Percentiles rank a stretch among this genome's conserved stretches.
phyloP scores from a whole-genome alignment of 2,113 vertebrate species.

The Syrmaticus mikado region DNA sequence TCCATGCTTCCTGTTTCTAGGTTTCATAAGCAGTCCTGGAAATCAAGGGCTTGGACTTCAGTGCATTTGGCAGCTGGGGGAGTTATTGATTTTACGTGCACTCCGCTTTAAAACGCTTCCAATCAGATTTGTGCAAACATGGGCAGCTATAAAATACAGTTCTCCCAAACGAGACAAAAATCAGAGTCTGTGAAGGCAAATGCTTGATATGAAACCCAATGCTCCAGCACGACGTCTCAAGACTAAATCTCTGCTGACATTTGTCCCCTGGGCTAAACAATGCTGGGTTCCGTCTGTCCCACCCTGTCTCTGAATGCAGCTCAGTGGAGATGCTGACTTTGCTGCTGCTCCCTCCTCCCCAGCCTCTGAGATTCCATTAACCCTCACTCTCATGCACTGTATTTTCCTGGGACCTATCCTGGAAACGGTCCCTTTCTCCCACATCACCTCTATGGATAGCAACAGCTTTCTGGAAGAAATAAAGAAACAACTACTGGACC shows the following conservation, averaged over 20 bases:
- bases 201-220: background rate
- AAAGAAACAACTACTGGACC: background rate
- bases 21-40: background rate
- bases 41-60: background rate
- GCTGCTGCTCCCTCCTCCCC: conserved; percentile 30
- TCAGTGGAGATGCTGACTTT: conserved; percentile 25
- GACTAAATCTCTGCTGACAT: conserved; percentile 46
- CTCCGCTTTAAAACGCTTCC: conserved; percentile 21
- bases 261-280: conserved; percentile 39
- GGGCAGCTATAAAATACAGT: background rate
- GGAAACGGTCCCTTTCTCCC: background rate
- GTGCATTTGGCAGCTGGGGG: background rate
- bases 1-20: background rate
- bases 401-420: background rate
- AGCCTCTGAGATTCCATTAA: conserved; percentile 27
- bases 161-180: background rate
- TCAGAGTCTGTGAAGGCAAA: background rate
- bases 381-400: background rate
- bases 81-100: background rate
- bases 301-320: background rate
- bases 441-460: background rate
- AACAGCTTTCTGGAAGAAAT: background rate
- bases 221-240: background rate
- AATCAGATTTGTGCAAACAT: background rate
- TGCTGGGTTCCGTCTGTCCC: background rate